Evolutionary conservation across 2,888 invertebrate genomes (phyloP).

Genomic region (Dryadula phaetusa): DNA sequence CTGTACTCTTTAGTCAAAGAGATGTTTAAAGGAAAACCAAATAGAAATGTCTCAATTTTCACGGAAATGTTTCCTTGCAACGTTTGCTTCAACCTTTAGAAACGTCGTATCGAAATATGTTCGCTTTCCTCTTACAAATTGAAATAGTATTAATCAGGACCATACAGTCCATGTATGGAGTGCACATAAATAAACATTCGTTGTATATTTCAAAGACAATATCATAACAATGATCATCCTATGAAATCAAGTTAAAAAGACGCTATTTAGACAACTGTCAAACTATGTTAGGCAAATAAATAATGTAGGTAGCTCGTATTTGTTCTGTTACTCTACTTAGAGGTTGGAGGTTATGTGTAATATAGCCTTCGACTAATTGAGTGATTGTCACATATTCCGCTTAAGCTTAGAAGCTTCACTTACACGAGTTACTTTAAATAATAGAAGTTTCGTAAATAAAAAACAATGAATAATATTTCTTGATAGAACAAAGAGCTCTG

Average conservation of each 20-base stretch:
- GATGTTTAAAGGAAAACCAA: conserved; percentile 75
- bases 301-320: conserved; percentile 11
- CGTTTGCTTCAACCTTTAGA: conserved; percentile 30
- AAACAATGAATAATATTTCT: not conserved
- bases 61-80: conserved; percentile 63
- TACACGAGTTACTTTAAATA: not conserved
- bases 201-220: not conserved
- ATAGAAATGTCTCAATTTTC: conserved; percentile 82
- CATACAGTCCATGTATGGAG: not conserved
- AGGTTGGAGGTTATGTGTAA: not conserved
- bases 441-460: not conserved
- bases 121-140: conserved; percentile 47
- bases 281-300: not conserved
- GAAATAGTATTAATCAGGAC: conserved; percentile 22
- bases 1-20: conserved; percentile 55
- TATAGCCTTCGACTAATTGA: conserved; percentile 8
- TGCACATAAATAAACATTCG: not conserved
- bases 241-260: no score
- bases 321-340: conserved; percentile 13
- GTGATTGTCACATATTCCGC: conserved; percentile 10
- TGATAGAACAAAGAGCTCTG: not conserved
- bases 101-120: conserved; percentile 58
- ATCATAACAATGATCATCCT: not conserved
- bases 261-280: not conserved
- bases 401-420: not conserved